Evolutionary conservation across 1,140 invertebrate species (phyloP).

Genomic region (Bactericera cockerelli): DNA sequence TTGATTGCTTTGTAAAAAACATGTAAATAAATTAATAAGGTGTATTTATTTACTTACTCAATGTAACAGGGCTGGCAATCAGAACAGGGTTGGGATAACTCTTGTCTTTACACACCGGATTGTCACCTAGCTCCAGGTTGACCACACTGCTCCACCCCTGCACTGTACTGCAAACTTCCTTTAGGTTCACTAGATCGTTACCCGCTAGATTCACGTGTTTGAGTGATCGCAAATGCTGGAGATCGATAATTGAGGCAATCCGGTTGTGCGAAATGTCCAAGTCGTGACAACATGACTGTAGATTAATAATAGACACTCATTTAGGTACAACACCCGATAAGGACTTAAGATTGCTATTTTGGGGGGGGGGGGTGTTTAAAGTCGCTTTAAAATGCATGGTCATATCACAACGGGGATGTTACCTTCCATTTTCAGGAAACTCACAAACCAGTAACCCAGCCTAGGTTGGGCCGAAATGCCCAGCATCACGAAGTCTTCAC

Average conservation of each 20-base stretch:
- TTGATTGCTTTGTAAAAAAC: too few relatives aligned
- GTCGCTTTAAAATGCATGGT: too few relatives aligned
- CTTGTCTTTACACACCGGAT: background rate
- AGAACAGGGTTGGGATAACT: background rate
- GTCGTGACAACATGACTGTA: background rate
- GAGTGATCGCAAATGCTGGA: background rate
- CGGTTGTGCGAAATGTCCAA: background rate
- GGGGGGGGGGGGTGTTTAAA: too few relatives aligned
- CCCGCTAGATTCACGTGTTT: background rate
- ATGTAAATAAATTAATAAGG: too few relatives aligned
- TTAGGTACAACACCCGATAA: too few relatives aligned
- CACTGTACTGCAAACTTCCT: background rate
- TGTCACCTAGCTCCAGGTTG: background rate
- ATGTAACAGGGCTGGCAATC: background rate
- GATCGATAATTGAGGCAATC: background rate
- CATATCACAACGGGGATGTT: too few relatives aligned
- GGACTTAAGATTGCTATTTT: too few relatives aligned
- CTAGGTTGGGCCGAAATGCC: too few relatives aligned
- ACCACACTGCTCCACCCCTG: background rate
- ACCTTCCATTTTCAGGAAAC: too few relatives aligned
- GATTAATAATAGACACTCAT: too few relatives aligned
- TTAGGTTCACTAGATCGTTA: background rate
- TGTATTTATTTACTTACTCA: constrained; percentile 8
- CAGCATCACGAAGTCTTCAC: too few relatives aligned
- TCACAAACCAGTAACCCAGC: too few relatives aligned